Base-by-base conservation (phyloP, 2,113 vertebrate genomes). In the Zosterops lateralis region DNA sequence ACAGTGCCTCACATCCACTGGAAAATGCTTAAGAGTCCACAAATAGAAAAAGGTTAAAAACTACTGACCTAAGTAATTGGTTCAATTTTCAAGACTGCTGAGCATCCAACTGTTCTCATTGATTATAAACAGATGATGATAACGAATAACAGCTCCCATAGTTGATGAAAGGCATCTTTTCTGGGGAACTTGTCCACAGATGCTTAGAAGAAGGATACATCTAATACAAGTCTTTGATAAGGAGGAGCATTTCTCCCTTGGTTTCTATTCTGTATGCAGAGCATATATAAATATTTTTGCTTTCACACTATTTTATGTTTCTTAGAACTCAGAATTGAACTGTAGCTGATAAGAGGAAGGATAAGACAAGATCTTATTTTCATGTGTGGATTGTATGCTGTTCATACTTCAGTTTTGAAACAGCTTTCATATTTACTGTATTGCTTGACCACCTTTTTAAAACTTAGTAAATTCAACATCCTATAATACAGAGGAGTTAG, bases 91-190 rank as follows among this genome's bases (percentile, higher is more conserved):
- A 95, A 96, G 91, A 96, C 94, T 92, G 92, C 87, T 92, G 91
- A 94, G 92, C 89, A 93, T 93, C 94, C 89, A 94, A 93, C 92
- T 94, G 91, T 93, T 96, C 91, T 91, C 91, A 92, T 94, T 95
- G 94, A 96, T 96, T 94, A 93, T 96, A 95, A 96, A 95, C 95
- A 96, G 94, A 96, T 92, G 92, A 95, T 96, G 94, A 96, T 96
- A 96, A 96, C 70, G 70, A 96, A 91, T 94, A 96, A 95, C 96
- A 96, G 94, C 91, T 94, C 66, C 91, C 53, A 78, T 66, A 92
- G 77, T 58, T 95, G 87, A 95, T 95, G 91, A 96, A 95, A 96
- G 87, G 91, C 65, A 50, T 96, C 84, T 94, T 95, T 96, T 93
- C 91, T 91, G 62, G 73, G 91, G 66, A 94, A 91, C 81, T 93